Percentiles rank a stretch among this genome's conserved stretches.
Conservation (phyloP, 2,113 vertebrate genomes). For the Picathartes gymnocephalus region DNA sequence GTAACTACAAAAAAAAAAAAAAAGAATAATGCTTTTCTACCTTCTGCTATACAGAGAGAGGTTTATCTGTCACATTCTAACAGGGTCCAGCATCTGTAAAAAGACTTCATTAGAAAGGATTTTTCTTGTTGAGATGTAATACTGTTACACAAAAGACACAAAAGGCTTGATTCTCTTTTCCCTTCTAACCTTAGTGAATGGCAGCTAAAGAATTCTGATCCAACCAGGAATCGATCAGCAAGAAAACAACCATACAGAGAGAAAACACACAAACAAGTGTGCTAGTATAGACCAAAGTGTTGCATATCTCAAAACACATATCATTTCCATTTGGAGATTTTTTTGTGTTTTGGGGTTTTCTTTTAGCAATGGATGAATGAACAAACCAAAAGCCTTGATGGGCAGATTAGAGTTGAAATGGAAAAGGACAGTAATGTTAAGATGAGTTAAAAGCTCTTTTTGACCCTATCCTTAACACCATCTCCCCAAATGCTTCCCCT, state of each 20-base stretch:
- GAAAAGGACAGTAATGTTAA: constrained; percentile 63
- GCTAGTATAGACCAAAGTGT: background rate
- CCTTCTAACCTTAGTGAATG: background rate
- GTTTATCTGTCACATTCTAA: constrained; percentile 20
- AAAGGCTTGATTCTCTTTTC: constrained; percentile 7
- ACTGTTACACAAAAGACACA: constrained; percentile 15
- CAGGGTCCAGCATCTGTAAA: background rate
- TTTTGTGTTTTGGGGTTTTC: background rate
- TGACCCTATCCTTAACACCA: constrained; percentile 55
- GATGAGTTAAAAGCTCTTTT: constrained; percentile 74
- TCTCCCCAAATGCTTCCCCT: constrained; percentile 62
- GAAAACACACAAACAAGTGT: background rate
- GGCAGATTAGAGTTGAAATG: constrained; percentile 65
- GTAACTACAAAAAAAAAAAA: background rate
- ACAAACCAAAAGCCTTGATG: constrained; percentile 67
- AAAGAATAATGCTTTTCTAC: background rate
- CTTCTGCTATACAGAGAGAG: background rate
- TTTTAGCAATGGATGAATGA: constrained; percentile 63
- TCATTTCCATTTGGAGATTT: constrained; percentile 1
- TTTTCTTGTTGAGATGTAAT: background rate
- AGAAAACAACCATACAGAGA: background rate
- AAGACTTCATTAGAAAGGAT: background rate
- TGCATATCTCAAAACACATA: background rate
- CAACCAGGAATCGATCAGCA: background rate
- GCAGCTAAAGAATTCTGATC: background rate